Evolutionary conservation across 2,113 vertebrate species (phyloP), one percentile per base, ranked within the genome.

Genomic region (Panthera tigris): DNA sequence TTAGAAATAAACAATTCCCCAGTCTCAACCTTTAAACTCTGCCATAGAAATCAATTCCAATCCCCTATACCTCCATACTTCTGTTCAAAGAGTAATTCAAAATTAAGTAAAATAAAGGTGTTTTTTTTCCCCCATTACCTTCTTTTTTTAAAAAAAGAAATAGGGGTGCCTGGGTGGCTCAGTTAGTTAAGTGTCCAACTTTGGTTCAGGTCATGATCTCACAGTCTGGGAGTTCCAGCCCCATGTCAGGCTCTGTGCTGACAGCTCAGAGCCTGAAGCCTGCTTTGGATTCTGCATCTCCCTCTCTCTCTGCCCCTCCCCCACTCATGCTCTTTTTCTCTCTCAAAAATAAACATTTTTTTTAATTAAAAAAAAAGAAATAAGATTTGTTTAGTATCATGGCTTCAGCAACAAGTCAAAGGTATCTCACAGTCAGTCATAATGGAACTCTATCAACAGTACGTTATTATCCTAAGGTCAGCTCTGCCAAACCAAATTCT

Each of bases 1-100:
- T 91, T 85, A 91, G 29, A 69, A 96, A 80, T 33, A 80, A 81
- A 81, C 50, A 96, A 90, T 27, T 57, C 55, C 18, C 36, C 15
- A 81, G 63, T 80, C 33, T 86, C 52, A 86, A 94, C 65, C 50
- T 25, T 94, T 79, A 81, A 86, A 85, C 10, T 29, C 25, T 89
- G 23, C 55, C 13, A 29, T 45, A 73, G 36, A 84, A 7, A 69
- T 85, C 92, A 87, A 36, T 96, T 81, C 36, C 31, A 91, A 87
- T 55, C 2, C 16, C 31, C 14, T 36, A 79, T 13, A 71, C 27
- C 41, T 90, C 31, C 74, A 87, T 55, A 92, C n/a, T 52, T 41
- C 61, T 21, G 55, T 69, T 85, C 63, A 81, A 91, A 86, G 9
- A 92, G 39, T 19, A 92, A 92, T 15, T 69, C 3, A 86, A 91